Evolutionary conservation across 2,888 invertebrate species (phyloP).

Genomic region (Dasysyrphus tricinctus): DNA sequence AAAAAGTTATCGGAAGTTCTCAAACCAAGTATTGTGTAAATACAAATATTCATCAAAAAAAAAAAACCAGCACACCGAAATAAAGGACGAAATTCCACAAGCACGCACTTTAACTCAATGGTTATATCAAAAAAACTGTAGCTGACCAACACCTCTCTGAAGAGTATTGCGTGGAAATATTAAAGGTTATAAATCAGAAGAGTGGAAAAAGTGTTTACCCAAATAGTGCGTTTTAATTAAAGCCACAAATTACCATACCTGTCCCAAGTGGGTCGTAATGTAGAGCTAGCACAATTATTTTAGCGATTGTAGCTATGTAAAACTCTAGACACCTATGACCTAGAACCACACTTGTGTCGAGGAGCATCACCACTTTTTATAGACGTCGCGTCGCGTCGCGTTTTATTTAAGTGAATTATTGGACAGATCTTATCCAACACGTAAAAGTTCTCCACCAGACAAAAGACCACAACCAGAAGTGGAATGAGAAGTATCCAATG

Average conservation of each 20-base stretch:
- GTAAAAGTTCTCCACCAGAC: conserved; percentile 27
- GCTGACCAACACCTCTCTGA: conserved; percentile 15
- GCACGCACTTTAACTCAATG: conserved; percentile 48
- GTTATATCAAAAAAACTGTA: neutral
- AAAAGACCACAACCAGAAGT: neutral
- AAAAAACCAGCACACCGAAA: conserved; percentile 33
- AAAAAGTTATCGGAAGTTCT: conserved; percentile 12
- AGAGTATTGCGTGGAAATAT: conserved; percentile 23
- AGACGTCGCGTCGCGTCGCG: neutral
- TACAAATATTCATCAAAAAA: conserved; percentile 63
- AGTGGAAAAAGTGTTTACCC: conserved; percentile 5
- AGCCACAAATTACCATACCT: conserved; percentile 21
- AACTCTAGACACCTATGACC: neutral
- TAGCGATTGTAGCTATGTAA: conserved; percentile 11
- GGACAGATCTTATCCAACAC: conserved; percentile 38
- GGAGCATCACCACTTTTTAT: conserved; percentile 10
- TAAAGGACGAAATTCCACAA: conserved; percentile 41
- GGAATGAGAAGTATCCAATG: conserved; percentile 55
- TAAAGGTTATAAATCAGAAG: neutral
- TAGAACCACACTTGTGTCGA: neutral
- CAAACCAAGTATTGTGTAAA: conserved; percentile 29
- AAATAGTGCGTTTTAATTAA: conserved; percentile 10
- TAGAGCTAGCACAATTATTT: conserved; percentile 6
- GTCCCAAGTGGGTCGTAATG: conserved; percentile 6
- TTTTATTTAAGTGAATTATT: conserved; percentile 29